phyloP scores from a whole-genome alignment of 2,888 invertebrate species.

The Cartodere bifasciata region DNA sequence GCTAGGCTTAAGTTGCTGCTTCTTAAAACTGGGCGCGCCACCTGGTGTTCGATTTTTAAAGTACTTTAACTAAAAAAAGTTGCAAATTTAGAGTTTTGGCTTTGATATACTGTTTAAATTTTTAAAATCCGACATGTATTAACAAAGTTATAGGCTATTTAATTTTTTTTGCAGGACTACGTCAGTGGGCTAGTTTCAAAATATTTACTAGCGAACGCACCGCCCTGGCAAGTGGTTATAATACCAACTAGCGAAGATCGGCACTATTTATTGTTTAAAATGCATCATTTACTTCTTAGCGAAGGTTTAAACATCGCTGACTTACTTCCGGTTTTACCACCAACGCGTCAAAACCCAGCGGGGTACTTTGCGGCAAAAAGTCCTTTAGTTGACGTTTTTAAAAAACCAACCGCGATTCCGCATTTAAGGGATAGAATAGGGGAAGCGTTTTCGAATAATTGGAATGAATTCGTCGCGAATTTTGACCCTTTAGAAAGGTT shows the following conservation, averaged over 20 bases:
- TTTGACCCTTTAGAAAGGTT: conserved; percentile 68
- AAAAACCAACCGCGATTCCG: conserved; percentile 49
- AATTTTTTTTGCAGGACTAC: conserved; percentile 45
- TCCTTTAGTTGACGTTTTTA: conserved; percentile 43
- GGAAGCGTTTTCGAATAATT: conserved; percentile 56
- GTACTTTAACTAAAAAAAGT: too few relatives aligned
- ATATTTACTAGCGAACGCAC: conserved; percentile 55
- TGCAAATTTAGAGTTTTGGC: too few relatives aligned
- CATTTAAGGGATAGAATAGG: conserved; percentile 53
- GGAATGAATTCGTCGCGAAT: conserved; percentile 70
- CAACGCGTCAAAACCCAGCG: too few relatives aligned
- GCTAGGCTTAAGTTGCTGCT: too few relatives aligned
- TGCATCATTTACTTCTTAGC: conserved; percentile 63
- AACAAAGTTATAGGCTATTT: too few relatives aligned
- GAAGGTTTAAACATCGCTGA: conserved; percentile 66
- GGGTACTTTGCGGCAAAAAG: conserved; percentile 26
- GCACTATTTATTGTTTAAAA: conserved; percentile 57
- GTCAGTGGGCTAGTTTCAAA: conserved; percentile 67
- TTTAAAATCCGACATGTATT: too few relatives aligned
- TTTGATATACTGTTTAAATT: too few relatives aligned
- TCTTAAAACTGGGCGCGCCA: too few relatives aligned
- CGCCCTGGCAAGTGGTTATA: conserved; percentile 72
- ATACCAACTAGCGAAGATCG: conserved; percentile 46
- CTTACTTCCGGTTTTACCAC: conserved; percentile 48
- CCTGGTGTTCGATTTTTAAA: too few relatives aligned